Percentiles rank a stretch among this genome's conserved stretches.
These are phyloP conservation scores for Picus viridis DNA, from an alignment of 2,797 vertebrate species.

Conservation along the genomic window DNA sequence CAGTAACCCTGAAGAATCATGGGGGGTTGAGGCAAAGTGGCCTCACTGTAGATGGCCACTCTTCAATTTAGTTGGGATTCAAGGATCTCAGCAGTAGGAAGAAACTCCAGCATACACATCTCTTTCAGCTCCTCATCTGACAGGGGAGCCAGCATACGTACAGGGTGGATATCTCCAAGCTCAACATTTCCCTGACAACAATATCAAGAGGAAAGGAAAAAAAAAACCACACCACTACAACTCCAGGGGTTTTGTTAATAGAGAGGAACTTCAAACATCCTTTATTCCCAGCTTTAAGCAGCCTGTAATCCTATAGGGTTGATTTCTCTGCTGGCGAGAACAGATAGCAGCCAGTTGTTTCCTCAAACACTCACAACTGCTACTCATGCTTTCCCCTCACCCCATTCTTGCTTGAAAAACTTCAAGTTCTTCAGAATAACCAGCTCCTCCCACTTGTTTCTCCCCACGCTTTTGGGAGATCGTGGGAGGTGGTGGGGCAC, in stretches of 20 bases:
- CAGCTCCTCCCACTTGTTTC: background rate
- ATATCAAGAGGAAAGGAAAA: background rate
- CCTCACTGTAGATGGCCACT: rapidly evolving
- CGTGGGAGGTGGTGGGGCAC: background rate
- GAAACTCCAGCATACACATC: background rate
- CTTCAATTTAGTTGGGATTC: background rate
- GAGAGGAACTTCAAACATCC: conserved; percentile 41
- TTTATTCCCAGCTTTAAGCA: conserved; percentile 12
- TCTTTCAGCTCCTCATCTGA: background rate
- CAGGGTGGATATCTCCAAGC: background rate
- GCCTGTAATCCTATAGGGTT: conserved; percentile 38
- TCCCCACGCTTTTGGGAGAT: background rate
- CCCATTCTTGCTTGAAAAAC: background rate
- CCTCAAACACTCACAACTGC: background rate
- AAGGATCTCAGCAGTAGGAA: background rate
- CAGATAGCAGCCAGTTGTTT: background rate
- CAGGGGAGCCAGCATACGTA: background rate
- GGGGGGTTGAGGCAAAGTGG: background rate
- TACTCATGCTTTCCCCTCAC: background rate
- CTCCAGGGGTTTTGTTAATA: conserved; percentile 55
- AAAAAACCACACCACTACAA: background rate
- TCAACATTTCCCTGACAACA: background rate
- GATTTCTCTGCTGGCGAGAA: background rate
- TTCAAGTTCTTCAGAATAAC: background rate
- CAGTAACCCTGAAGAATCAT: background rate